phyloP scores from a whole-genome alignment of 2,113 vertebrate species.

The Mustela nigripes region DNA sequence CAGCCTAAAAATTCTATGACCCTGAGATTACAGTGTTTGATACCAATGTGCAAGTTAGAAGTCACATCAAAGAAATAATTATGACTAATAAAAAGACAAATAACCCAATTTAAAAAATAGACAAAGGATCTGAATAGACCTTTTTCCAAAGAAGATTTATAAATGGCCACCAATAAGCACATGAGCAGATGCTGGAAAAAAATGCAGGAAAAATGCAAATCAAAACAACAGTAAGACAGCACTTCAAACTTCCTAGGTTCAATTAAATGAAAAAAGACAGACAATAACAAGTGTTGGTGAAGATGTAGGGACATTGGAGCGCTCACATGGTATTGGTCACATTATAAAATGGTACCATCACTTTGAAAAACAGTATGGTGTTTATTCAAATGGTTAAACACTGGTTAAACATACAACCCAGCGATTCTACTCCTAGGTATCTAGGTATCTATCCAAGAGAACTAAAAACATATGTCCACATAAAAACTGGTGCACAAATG shows the following conservation, averaged over 20 bases:
- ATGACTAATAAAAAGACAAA: constrained; percentile 15
- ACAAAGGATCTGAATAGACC: background rate
- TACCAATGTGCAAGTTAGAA: constrained; percentile 1
- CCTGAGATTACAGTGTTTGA: constrained; percentile 27
- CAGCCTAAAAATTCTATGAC: background rate
- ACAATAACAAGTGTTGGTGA: background rate
- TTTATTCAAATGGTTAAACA: background rate
- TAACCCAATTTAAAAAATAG: constrained; percentile 21
- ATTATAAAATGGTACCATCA: background rate
- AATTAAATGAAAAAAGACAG: background rate
- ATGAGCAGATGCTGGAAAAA: background rate
- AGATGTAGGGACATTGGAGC: background rate
- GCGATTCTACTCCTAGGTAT: background rate
- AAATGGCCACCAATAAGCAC: background rate
- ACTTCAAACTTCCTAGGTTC: background rate
- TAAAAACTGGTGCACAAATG: background rate
- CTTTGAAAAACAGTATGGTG: background rate
- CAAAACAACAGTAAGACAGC: background rate
- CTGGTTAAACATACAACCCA: background rate
- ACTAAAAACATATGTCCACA: background rate
- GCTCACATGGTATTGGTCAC: background rate
- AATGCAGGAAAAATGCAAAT: background rate
- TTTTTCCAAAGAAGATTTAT: background rate
- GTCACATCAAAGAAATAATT: background rate
- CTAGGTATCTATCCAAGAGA: background rate